phyloP scores from a whole-genome alignment of 1,140 invertebrate species.

The Solenopsis fugax region DNA sequence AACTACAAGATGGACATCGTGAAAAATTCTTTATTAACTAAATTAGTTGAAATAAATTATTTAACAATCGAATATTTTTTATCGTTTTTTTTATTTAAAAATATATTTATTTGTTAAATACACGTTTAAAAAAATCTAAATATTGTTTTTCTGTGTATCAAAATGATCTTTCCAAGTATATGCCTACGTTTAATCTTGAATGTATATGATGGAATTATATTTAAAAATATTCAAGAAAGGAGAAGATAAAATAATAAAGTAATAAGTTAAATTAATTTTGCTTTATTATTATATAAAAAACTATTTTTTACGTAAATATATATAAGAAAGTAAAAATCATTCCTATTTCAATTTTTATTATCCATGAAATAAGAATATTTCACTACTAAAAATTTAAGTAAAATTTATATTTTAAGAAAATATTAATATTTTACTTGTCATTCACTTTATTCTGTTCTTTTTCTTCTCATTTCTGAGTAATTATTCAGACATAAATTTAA shows the following conservation, averaged over 20 bases:
- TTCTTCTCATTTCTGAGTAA: background rate
- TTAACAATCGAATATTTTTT: background rate
- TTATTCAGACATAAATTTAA: background rate
- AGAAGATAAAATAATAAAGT: background rate
- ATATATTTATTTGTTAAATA: background rate
- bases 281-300: background rate
- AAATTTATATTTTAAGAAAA: background rate
- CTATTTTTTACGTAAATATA: background rate
- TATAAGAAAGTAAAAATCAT: background rate
- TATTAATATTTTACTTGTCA: background rate
- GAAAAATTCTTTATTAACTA: too few relatives aligned
- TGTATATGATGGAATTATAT: background rate
- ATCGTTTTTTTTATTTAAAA: background rate
- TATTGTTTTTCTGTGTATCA: background rate
- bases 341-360: background rate
- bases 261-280: background rate
- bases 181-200: background rate
- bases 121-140: background rate
- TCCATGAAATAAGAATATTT: background rate
- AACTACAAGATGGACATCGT: too few relatives aligned
- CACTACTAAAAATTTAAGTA: too few relatives aligned
- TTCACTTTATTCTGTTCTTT: background rate
- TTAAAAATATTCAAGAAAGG: background rate
- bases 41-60: background rate
- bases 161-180: background rate